Evolutionary conservation across 92 coral and sea anemone species (phyloP).

Genomic region (Virgularia gustaviana): DNA sequence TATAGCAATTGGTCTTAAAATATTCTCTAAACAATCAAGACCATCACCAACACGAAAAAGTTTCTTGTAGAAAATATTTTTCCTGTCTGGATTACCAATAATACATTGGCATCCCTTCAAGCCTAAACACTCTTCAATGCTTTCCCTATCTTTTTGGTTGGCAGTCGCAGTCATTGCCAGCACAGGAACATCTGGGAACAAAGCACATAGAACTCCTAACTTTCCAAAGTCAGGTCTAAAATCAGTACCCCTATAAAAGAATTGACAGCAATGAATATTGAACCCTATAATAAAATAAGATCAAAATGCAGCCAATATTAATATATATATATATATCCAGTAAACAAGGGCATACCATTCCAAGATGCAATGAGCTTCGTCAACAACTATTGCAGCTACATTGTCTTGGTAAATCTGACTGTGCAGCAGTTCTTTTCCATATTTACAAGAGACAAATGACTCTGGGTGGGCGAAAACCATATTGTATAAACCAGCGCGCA

Average conservation of each 20-base stretch:
- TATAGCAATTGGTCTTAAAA: conserved; percentile 31
- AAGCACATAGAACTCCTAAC: conserved; percentile 29
- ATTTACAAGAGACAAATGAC: conserved; percentile 11
- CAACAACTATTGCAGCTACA: background rate
- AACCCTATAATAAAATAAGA: background rate
- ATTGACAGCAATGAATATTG: background rate
- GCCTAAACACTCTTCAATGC: conserved; percentile 9
- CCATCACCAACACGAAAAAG: conserved; percentile 13
- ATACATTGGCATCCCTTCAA: conserved; percentile 17
- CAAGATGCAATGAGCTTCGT: conserved; percentile 11
- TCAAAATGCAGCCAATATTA: background rate
- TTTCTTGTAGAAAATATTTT: conserved; percentile 29
- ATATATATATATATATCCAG: background rate
- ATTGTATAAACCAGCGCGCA: background rate
- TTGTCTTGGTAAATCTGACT: conserved; percentile 3
- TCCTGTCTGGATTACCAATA: no score
- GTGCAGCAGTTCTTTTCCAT: background rate
- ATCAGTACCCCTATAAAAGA: conserved; percentile 39
- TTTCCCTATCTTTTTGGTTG: conserved; percentile 9
- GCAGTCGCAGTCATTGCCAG: conserved; percentile 45
- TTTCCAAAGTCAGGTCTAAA: conserved; percentile 34
- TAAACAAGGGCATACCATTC: background rate
- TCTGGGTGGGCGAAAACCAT: conserved; percentile 2
- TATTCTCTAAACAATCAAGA: background rate
- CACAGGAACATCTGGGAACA: conserved; percentile 29